Evolutionary conservation across 2,797 vertebrate species (phyloP).

Genomic region (Aplochiton taeniatus): DNA sequence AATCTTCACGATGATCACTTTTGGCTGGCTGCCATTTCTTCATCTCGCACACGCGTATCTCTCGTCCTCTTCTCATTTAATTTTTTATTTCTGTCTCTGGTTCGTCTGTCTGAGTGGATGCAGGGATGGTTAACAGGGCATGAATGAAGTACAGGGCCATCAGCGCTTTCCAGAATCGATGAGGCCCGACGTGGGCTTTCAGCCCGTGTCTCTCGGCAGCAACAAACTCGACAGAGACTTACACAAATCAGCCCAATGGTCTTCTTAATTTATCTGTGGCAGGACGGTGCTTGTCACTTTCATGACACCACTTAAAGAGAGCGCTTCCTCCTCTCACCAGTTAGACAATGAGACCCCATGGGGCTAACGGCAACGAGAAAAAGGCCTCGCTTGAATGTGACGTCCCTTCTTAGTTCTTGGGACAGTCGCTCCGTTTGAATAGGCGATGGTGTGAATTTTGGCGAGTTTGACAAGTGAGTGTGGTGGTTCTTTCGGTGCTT

Average conservation of each 20-base stretch:
- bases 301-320: constrained; percentile 26
- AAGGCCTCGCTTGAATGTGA: constrained; percentile 29
- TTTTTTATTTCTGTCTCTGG: constrained; percentile 1
- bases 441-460: constrained; percentile 34
- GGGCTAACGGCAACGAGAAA: constrained; percentile 26
- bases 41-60: constrained; percentile 5
- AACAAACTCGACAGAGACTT: constrained; percentile 14
- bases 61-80: constrained; percentile 1
- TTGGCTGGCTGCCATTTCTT: constrained; percentile 31
- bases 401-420: constrained; percentile 12
- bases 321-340: constrained; percentile 44
- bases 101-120: constrained; percentile 18
- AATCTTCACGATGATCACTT: constrained; percentile 36
- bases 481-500: background rate
- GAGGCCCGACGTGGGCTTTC: constrained; percentile 1
- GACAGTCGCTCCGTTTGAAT: constrained; percentile 20
- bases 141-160: constrained; percentile 33
- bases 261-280: background rate
- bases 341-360: constrained; percentile 19
- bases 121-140: constrained; percentile 30
- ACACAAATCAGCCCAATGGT: constrained; percentile 10
- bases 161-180: constrained; percentile 33
- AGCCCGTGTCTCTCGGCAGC: constrained; percentile 18
- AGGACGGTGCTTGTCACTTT: constrained; percentile 10
- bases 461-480: background rate